A percentile compares a stretch with the other conserved stretches of the same genome.
Evolutionary conservation across 2,113 vertebrate genomes (phyloP).

Genomic region (Cairina moschata): DNA sequence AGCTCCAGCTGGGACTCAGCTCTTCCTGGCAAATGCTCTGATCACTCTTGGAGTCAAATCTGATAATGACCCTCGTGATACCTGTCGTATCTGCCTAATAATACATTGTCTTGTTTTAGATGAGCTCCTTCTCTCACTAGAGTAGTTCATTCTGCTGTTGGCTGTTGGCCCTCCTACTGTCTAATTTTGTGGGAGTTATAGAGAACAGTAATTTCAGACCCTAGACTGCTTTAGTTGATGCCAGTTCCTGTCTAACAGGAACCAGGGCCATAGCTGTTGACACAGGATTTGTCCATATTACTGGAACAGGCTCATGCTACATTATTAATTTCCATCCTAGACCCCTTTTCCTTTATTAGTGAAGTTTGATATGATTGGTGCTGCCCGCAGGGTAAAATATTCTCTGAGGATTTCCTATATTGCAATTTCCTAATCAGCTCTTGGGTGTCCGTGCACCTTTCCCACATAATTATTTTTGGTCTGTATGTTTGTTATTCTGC

Average conservation of each 20-base stretch:
- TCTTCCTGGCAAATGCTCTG: not conserved
- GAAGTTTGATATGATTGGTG: not conserved
- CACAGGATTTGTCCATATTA: rapidly evolving
- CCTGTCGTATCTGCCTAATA: not conserved
- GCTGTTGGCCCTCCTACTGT: not conserved
- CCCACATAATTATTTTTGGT: not conserved
- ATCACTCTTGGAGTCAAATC: slow-evolving; percentile 13
- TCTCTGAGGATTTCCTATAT: not conserved
- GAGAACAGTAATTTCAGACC: not conserved
- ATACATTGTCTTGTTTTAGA: slow-evolving; percentile 22
- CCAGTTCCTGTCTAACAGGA: not conserved
- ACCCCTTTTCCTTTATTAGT: not conserved
- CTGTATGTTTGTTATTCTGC: not conserved
- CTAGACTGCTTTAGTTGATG: not conserved
- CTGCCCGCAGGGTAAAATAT: not conserved
- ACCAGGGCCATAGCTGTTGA: not conserved
- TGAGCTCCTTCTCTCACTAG: not conserved
- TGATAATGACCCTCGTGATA: slow-evolving; percentile 28
- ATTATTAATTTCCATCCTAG: not conserved
- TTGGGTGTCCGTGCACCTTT: not conserved
- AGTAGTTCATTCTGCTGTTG: not conserved
- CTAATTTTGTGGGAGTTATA: not conserved
- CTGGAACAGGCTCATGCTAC: not conserved
- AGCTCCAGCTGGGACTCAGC: slow-evolving; percentile 29
- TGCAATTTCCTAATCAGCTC: not conserved